Conservation (phyloP, 2,888 invertebrate genomes). For the Eristalis intricaria region DNA sequence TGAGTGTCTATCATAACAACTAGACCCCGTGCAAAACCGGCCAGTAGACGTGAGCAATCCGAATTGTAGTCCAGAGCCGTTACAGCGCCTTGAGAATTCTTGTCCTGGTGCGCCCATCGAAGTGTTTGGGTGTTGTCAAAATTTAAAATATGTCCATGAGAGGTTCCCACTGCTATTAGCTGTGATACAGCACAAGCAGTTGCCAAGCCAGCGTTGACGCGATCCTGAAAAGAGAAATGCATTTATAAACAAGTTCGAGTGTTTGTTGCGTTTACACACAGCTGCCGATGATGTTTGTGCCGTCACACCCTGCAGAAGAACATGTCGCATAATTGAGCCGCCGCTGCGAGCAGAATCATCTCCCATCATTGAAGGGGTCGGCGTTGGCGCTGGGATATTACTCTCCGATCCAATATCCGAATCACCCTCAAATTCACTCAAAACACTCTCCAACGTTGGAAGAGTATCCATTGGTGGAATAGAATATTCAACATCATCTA, state of each 20-base stretch:
- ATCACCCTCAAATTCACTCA: slow-evolving; percentile 88
- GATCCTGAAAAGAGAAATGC: slow-evolving; percentile 84
- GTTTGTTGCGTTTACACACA: slow-evolving; percentile 82
- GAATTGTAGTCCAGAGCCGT: slow-evolving; percentile 93
- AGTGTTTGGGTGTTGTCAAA: slow-evolving; percentile 93
- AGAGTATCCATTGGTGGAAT: slow-evolving; percentile 89
- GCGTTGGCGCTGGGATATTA: slow-evolving; percentile 79
- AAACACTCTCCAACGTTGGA: slow-evolving; percentile 90
- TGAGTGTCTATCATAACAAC: slow-evolving; percentile 95
- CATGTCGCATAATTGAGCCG: slow-evolving; percentile 88
- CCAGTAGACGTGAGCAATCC: slow-evolving; percentile 92
- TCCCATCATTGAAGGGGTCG: slow-evolving; percentile 80
- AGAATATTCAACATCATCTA: slow-evolving; percentile 91
- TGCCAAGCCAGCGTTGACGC: slow-evolving; percentile 93
- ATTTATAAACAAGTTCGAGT: no score
- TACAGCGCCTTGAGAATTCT: slow-evolving; percentile 88
- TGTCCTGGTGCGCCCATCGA: slow-evolving; percentile 90
- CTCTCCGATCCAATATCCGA: slow-evolving; percentile 83
- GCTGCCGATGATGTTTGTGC: slow-evolving; percentile 93
- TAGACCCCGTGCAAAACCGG: slow-evolving; percentile 89
- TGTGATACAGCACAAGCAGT: slow-evolving; percentile 91
- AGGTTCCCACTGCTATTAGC: slow-evolving; percentile 95
- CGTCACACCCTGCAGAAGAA: slow-evolving; percentile 93
- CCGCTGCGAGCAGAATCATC: slow-evolving; percentile 81
- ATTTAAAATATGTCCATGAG: slow-evolving; percentile 94